Evolutionary conservation across 2,888 invertebrate species (phyloP).

Genomic region (Eristalinus sepulchralis): DNA sequence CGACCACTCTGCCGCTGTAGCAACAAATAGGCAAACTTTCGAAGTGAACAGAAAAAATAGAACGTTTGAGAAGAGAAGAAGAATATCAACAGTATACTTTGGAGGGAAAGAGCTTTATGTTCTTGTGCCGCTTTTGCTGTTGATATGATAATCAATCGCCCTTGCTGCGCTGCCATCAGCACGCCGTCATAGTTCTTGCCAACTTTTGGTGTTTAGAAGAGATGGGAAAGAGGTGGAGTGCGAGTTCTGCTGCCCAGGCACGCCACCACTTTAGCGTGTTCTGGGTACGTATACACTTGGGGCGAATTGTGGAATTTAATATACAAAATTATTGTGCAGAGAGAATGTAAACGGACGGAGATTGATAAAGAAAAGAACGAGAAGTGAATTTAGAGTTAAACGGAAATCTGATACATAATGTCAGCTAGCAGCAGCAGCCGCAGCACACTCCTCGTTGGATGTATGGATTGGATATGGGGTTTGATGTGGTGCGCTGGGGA

Average conservation of each 20-base stretch:
- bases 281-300: constrained; percentile 5
- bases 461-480: background rate
- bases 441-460: background rate
- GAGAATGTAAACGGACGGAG: constrained; percentile 48
- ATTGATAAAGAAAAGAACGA: constrained; percentile 69
- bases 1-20: background rate
- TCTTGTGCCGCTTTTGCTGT: constrained; percentile 20
- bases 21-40: background rate
- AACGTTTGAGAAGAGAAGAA: constrained; percentile 36
- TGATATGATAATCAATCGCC: constrained; percentile 62
- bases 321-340: constrained; percentile 60
- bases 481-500: background rate
- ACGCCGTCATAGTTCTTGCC: constrained; percentile 39
- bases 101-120: constrained; percentile 42
- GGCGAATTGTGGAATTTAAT: constrained; percentile 66
- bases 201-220: constrained; percentile 30
- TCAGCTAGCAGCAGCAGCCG: constrained; percentile 25
- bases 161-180: constrained; percentile 40
- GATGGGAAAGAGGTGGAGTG: background rate
- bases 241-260: constrained; percentile 38
- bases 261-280: background rate
- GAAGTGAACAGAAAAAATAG: constrained; percentile 10
- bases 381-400: constrained; percentile 67
- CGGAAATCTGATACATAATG: constrained; percentile 70
- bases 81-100: constrained; percentile 11